Percentiles rank a stretch among this genome's conserved stretches.
Conservation (phyloP, 2,113 vertebrate genomes). For the Nansenia antarctica region DNA sequence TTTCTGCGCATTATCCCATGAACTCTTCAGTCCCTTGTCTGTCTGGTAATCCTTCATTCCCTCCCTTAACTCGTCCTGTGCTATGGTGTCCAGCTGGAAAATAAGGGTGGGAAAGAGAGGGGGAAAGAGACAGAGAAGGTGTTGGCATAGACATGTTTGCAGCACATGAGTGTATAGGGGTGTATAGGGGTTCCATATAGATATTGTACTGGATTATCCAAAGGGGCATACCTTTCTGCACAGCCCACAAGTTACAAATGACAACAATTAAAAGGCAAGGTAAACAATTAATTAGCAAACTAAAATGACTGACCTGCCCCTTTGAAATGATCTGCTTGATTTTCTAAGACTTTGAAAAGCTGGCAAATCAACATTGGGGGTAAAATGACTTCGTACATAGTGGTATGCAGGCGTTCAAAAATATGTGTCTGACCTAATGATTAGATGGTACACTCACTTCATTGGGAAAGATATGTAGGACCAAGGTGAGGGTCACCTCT, state of each 20-base stretch:
- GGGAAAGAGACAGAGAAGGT: neutral
- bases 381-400: too few relatives aligned
- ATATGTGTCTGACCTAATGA: too few relatives aligned
- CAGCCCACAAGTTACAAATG: neutral
- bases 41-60: constrained; percentile 74
- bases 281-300: neutral
- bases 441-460: constrained; percentile 67
- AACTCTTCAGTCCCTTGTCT: constrained; percentile 66
- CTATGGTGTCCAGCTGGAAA: constrained; percentile 77
- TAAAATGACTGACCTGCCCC: too few relatives aligned
- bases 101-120: neutral
- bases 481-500: constrained; percentile 71
- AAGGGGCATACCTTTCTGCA: too few relatives aligned
- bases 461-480: constrained; percentile 76
- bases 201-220: too few relatives aligned
- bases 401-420: too few relatives aligned
- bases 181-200: too few relatives aligned
- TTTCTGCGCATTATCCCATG: constrained; percentile 84
- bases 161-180: neutral
- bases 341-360: too few relatives aligned
- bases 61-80: constrained; percentile 75
- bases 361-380: too few relatives aligned
- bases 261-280: neutral
- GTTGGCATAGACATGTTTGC: neutral
- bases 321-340: neutral